These are phyloP conservation scores for Rhynchonycteris naso DNA, from an alignment of 2,797 vertebrate species.

Conservation along the genomic window DNA sequence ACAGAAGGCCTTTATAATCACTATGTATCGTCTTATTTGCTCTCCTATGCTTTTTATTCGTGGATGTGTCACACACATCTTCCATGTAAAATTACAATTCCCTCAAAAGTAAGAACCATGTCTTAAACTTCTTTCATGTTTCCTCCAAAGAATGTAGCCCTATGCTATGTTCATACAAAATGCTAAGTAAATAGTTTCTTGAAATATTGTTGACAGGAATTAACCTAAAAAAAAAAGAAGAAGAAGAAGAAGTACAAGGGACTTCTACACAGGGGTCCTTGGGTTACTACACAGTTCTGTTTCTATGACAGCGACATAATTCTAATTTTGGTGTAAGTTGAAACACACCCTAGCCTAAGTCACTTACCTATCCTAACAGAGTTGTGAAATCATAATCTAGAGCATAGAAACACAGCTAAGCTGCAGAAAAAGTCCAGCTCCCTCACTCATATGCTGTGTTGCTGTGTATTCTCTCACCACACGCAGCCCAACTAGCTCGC, in stretches of 20 bases:
- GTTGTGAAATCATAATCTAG: no score
- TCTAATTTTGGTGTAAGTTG: no score
- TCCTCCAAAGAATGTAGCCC: background rate
- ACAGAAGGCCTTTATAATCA: background rate
- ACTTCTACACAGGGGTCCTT: no score
- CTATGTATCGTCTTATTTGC: background rate
- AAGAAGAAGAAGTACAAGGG: background rate
- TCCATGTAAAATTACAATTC: background rate
- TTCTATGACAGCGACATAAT: no score
- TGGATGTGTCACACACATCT: background rate
- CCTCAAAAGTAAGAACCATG: background rate
- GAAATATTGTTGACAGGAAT: background rate
- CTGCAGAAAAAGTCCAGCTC: no score
- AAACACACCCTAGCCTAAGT: no score
- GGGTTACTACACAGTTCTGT: no score
- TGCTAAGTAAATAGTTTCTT: constrained; percentile 7
- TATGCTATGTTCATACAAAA: constrained; percentile 7
- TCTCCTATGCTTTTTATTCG: background rate
- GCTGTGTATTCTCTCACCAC: no score
- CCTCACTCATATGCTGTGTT: no score
- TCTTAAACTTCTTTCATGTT: background rate
- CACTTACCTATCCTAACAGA: no score
- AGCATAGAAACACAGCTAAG: no score
- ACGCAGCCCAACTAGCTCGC: no score
- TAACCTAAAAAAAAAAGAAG: background rate